These are phyloP conservation scores for Tragulus kanchil DNA, from an alignment of 2,113 vertebrate species.

Conservation along the genomic window DNA sequence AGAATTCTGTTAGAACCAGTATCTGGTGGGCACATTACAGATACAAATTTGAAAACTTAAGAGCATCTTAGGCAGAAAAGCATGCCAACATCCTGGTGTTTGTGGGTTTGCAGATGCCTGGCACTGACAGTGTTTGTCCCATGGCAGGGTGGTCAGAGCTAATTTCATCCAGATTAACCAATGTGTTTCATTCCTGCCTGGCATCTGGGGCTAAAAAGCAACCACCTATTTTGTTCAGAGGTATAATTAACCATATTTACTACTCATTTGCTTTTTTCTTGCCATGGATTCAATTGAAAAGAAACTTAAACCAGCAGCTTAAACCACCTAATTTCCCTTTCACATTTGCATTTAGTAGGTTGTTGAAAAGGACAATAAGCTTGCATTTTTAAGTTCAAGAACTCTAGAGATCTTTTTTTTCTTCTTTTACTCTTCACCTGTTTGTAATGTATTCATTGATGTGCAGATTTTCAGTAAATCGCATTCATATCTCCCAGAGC, in stretches of 20 bases:
- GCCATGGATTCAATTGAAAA: slow-evolving; percentile 64
- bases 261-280: slow-evolving; percentile 56
- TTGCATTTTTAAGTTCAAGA: slow-evolving; percentile 37
- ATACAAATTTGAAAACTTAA: slow-evolving; percentile 33
- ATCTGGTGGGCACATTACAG: neutral
- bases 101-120: slow-evolving; percentile 44
- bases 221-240: slow-evolving; percentile 39
- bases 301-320: slow-evolving; percentile 35
- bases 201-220: no score
- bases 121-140: neutral
- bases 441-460: neutral
- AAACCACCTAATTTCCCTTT: slow-evolving; percentile 68
- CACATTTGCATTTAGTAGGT: slow-evolving; percentile 56
- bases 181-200: slow-evolving; percentile 53
- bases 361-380: neutral
- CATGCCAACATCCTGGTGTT: neutral
- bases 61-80: neutral
- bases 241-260: slow-evolving; percentile 54
- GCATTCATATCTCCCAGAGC: neutral
- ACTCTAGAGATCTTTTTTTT: neutral
- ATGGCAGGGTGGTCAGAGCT: neutral
- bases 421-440: neutral
- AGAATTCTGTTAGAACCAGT: neutral
- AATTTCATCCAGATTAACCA: slow-evolving; percentile 35
- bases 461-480: neutral